phyloP scores from a whole-genome alignment of 2,113 vertebrate species.

The Epinephelus moara region DNA sequence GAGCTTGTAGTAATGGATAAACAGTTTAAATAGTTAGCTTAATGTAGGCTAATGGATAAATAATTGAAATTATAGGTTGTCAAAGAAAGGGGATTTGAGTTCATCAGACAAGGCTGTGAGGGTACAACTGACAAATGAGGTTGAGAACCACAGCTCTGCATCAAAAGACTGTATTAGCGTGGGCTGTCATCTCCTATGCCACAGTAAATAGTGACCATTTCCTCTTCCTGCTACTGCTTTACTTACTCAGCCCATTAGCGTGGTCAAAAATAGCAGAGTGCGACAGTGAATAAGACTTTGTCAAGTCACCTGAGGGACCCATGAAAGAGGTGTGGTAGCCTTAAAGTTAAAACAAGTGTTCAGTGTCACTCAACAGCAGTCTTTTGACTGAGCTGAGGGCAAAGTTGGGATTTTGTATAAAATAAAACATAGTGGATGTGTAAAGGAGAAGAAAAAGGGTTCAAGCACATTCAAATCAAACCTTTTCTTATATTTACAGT shows the following conservation, averaged over 20 bases:
- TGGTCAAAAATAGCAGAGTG: slow-evolving; percentile 59
- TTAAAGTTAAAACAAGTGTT: slow-evolving; percentile 66
- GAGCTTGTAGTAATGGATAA: neutral
- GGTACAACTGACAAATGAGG: neutral
- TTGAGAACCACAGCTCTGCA: slow-evolving; percentile 15
- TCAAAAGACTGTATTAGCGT: slow-evolving; percentile 36
- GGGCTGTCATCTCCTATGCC: slow-evolving; percentile 45
- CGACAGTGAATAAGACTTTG: slow-evolving; percentile 72
- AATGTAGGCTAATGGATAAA: neutral
- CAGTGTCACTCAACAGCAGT: slow-evolving; percentile 61
- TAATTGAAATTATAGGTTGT: neutral
- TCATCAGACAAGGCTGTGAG: neutral
- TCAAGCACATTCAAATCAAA: slow-evolving; percentile 4
- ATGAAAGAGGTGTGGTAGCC: slow-evolving; percentile 48
- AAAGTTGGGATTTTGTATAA: slow-evolving; percentile 17
- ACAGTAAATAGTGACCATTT: slow-evolving; percentile 59
- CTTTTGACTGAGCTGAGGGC: slow-evolving; percentile 57
- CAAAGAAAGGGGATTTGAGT: neutral
- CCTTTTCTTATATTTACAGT: neutral
- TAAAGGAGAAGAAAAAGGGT: slow-evolving; percentile 42
- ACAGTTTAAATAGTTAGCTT: neutral
- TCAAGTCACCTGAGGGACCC: slow-evolving; percentile 53
- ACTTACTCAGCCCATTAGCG: slow-evolving; percentile 44
- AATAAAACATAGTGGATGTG: slow-evolving; percentile 29
- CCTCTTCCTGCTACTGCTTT: slow-evolving; percentile 57